Base-by-base conservation (phyloP, 1,140 invertebrate genomes). In the Drosophila funebris region DNA sequence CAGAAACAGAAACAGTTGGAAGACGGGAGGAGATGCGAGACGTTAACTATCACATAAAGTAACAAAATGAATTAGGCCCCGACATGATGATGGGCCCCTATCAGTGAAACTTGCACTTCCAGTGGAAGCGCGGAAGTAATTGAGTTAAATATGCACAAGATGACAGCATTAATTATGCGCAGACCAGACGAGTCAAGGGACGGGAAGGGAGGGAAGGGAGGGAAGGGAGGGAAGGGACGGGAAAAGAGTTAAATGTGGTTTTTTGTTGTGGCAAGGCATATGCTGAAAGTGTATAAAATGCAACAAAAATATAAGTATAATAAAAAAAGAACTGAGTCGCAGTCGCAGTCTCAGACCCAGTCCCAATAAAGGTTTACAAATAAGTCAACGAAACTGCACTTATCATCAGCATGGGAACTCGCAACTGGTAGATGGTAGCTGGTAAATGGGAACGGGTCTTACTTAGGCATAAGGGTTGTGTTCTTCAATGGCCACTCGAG, bases 101-200 rank as follows among this genome's bases (percentile, higher is more conserved):
- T 85, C 81, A 77, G 48, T 18, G 62, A 33, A 29, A 57, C 43
- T 43, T 53, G 31, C 52, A 66, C 66, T 74, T 73, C 62, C 67
- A 82, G 66, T 77, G 71, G 72, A 78, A 78, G 84, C 71, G 78
- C 83, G 83, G 83, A 87, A 87, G 83, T 87, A 87, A 87, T 87
- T 87, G 83, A 87, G 83, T 87, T 87, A 88, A 87, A 88, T 83
- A 87, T 87, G 83, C 83, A 79, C 78, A 88, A 88, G 83, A 88
- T 88, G 83, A 87, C 83, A 88, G 84, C 83, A 88, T 87, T 83
- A 88, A 87, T 87, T 88, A 88, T 87, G 81, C 73, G 61, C 74
- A 75, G 54, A 63, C n/a, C 11, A n/a, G n/a, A n/a, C n/a, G 20
- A 31, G 53, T 24, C 44, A 27, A 13, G 50, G 48, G 8, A 20